phyloP scores from a whole-genome alignment of 2,888 invertebrate species.

The Cheilosia scutellata region DNA sequence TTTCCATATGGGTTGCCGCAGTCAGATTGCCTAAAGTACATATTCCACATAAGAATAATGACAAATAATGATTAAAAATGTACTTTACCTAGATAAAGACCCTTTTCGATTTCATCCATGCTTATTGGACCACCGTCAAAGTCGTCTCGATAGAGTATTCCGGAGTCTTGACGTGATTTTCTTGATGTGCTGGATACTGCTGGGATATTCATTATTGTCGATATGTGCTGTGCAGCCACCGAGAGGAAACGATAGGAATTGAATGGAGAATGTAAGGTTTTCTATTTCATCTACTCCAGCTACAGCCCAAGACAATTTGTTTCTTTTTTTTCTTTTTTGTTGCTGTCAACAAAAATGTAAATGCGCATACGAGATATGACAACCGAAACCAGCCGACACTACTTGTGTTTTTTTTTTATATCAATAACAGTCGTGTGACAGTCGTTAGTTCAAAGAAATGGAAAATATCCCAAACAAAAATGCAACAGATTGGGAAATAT shows the following conservation, averaged over 20 bases:
- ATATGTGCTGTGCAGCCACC: neutral
- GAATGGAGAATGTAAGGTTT: constrained; percentile 1
- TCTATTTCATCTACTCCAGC: constrained; percentile 13
- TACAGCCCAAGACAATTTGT: constrained; percentile 10
- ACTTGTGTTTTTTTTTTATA: too few relatives aligned
- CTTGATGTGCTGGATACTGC: constrained; percentile 50
- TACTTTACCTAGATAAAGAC: constrained; percentile 82
- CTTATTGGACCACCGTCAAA: constrained; percentile 84
- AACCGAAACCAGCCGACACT: too few relatives aligned
- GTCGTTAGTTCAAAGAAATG: too few relatives aligned
- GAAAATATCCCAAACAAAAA: constrained; percentile 25
- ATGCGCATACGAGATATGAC: neutral
- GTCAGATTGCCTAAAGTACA: constrained; percentile 88
- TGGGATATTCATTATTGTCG: constrained; percentile 31
- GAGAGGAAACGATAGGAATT: neutral
- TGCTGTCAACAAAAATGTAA: constrained; percentile 16
- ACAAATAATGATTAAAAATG: constrained; percentile 1
- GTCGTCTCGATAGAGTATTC: constrained; percentile 81
- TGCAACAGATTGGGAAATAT: constrained; percentile 40
- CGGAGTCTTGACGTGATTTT: constrained; percentile 69
- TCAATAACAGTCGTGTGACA: too few relatives aligned
- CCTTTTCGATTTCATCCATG: constrained; percentile 83
- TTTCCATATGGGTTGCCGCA: constrained; percentile 90
- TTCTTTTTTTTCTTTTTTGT: neutral
- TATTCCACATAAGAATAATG: neutral